These are phyloP conservation scores for Athripsodes cinereus DNA, from an alignment of 2,888 invertebrate genomes.

Conservation along the genomic window DNA sequence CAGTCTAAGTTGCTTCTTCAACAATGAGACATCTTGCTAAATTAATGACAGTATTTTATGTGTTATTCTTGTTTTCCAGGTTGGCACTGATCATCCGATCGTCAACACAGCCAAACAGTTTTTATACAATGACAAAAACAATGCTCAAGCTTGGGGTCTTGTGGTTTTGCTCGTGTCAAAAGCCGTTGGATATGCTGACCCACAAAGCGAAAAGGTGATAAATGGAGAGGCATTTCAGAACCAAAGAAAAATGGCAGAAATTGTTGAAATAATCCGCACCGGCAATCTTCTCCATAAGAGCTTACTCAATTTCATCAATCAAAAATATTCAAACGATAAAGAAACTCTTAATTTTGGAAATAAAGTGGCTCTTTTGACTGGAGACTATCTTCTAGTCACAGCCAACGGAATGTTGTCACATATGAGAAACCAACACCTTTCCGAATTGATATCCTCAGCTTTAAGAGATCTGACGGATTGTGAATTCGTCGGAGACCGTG, in stretches of 20 bases:
- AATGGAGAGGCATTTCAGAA: conserved; percentile 56
- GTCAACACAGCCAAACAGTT: conserved; percentile 79
- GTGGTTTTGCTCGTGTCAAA: conserved; percentile 77
- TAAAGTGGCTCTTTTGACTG: conserved; percentile 80
- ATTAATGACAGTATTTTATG: too few relatives aligned
- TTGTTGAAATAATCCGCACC: conserved; percentile 84
- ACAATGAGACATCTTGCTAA: too few relatives aligned
- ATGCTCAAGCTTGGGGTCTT: conserved; percentile 80
- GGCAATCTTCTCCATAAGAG: conserved; percentile 76
- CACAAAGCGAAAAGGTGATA: conserved; percentile 49
- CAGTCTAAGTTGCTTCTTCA: too few relatives aligned
- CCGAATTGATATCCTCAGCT: conserved; percentile 75
- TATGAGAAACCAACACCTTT: conserved; percentile 63
- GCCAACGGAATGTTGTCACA: conserved; percentile 75
- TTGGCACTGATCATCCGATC: conserved; percentile 81
- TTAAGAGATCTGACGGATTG: conserved; percentile 76
- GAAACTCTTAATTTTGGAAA: conserved; percentile 79
- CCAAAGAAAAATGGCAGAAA: conserved; percentile 53
- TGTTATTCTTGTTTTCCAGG: conserved; percentile 35
- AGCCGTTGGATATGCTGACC: conserved; percentile 58
- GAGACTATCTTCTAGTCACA: conserved; percentile 77
- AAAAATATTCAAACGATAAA: conserved; percentile 47
- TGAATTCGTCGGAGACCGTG: conserved; percentile 71
- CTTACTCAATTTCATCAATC: conserved; percentile 41
- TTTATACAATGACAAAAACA: conserved; percentile 74